Conservation (phyloP, 1,140 invertebrate genomes). For the Plutomurus gul region DNA sequence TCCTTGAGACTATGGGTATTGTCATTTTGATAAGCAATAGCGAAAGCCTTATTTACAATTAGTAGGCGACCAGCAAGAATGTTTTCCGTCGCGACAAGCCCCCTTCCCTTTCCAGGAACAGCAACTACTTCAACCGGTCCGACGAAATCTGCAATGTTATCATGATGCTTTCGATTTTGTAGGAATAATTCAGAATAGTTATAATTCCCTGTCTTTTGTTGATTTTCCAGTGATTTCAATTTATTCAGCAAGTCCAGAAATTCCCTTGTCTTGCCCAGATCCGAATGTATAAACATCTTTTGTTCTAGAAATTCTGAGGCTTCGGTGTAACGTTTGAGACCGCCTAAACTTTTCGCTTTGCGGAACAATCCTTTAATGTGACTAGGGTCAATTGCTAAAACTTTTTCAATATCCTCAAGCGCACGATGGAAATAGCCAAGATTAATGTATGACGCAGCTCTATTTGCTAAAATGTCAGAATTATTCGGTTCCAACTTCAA, state of each 20-base stretch:
- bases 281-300: background rate
- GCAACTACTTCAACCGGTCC: background rate
- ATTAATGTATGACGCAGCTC: background rate
- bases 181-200: background rate
- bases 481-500: background rate
- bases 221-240: background rate
- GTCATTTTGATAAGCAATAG: background rate
- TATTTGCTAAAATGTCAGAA: constrained; percentile 7
- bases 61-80: background rate
- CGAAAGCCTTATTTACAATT: background rate
- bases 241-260: background rate
- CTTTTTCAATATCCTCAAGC: background rate
- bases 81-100: background rate
- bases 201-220: background rate
- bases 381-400: background rate
- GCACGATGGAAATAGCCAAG: background rate
- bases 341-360: background rate
- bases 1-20: too few species aligned
- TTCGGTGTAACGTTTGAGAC: background rate
- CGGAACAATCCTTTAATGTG: background rate
- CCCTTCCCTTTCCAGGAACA: background rate
- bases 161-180: background rate
- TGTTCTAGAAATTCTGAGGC: background rate
- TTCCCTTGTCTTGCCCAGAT: background rate
- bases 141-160: background rate